Percentiles rank a stretch among this genome's conserved stretches.
Evolutionary conservation across 2,797 vertebrate genomes (phyloP).

Genomic region (Eurystomus glaucurus): DNA sequence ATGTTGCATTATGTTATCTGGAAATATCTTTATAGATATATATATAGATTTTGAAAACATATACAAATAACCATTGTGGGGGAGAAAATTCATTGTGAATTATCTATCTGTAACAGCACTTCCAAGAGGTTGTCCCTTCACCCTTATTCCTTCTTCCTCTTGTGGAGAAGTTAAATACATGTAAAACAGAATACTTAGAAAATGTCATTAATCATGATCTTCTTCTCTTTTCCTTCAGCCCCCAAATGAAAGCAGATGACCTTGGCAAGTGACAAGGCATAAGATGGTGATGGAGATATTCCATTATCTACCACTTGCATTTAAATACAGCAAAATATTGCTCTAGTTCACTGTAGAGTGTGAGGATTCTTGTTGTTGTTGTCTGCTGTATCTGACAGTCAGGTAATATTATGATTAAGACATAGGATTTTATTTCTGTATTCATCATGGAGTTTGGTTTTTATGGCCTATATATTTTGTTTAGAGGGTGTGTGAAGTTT

Average conservation of each 20-base stretch:
- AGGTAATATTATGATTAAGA: conserved; percentile 13
- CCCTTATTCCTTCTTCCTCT: not conserved
- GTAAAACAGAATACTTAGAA: not conserved
- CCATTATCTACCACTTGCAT: not conserved
- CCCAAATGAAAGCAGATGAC: not conserved
- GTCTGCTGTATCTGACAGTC: not conserved
- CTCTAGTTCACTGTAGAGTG: not conserved
- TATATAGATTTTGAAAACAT: not conserved
- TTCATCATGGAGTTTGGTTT: not conserved
- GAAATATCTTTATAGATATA: not conserved
- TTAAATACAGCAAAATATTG: not conserved
- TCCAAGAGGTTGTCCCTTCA: not conserved
- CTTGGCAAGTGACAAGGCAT: not conserved
- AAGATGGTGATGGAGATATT: not conserved
- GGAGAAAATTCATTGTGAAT: not conserved
- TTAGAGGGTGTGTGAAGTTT: not conserved
- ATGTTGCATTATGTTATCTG: not conserved
- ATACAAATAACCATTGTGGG: not conserved
- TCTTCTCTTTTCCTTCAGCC: not conserved
- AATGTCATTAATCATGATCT: not conserved
- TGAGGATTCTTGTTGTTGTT: not conserved
- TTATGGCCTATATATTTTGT: conserved; percentile 33
- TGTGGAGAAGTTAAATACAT: not conserved
- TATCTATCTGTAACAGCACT: not conserved
- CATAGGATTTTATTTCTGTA: conserved; percentile 30